A percentile compares a stretch with the other conserved stretches of the same genome.
These are phyloP conservation scores for Schizotus pectinicornis DNA, from an alignment of 2,888 invertebrate genomes.

Conservation along the genomic window DNA sequence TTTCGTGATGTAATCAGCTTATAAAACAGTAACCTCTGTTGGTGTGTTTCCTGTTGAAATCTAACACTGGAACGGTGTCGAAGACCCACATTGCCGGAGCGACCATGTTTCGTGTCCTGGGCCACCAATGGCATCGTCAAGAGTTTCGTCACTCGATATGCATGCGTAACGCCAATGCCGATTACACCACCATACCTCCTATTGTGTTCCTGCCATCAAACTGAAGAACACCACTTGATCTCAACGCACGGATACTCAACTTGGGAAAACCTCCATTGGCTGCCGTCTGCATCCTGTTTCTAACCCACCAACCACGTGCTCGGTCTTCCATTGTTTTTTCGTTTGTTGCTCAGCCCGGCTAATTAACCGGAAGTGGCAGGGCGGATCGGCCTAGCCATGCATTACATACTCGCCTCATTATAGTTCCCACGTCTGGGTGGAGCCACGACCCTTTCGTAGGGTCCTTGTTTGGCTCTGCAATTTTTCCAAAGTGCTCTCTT, in stretches of 20 bases:
- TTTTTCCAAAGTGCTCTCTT: conserved; percentile 34
- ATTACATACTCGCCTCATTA: conserved; percentile 50
- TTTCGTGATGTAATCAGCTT: conserved; percentile 32
- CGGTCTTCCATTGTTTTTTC: conserved; percentile 53
- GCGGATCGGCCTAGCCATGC: conserved; percentile 49
- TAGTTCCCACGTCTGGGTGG: conserved; percentile 50
- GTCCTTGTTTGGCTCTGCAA: conserved; percentile 27
- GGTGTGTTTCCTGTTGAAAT: conserved; percentile 33
- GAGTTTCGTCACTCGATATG: conserved; percentile 31
- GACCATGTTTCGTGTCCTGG: conserved; percentile 29
- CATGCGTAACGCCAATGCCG: conserved; percentile 26
- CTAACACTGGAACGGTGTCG: conserved; percentile 31
- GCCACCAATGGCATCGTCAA: conserved; percentile 23
- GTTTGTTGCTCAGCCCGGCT: conserved; percentile 49
- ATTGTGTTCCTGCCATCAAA: conserved; percentile 23
- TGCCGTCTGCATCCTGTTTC: conserved; percentile 46
- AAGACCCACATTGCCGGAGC: conserved; percentile 36
- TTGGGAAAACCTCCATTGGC: conserved; percentile 50
- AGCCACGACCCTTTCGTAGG: conserved; percentile 39
- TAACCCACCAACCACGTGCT: conserved; percentile 52
- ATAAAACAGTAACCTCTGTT: conserved; percentile 26
- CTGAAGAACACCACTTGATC: conserved; percentile 41
- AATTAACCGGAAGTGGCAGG: conserved; percentile 56
- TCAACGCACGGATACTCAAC: conserved; percentile 39
- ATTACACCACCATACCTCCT: conserved; percentile 23